Evolutionary conservation across 2,113 vertebrate species (phyloP).

Genomic region (Dipodomys stephensi): DNA sequence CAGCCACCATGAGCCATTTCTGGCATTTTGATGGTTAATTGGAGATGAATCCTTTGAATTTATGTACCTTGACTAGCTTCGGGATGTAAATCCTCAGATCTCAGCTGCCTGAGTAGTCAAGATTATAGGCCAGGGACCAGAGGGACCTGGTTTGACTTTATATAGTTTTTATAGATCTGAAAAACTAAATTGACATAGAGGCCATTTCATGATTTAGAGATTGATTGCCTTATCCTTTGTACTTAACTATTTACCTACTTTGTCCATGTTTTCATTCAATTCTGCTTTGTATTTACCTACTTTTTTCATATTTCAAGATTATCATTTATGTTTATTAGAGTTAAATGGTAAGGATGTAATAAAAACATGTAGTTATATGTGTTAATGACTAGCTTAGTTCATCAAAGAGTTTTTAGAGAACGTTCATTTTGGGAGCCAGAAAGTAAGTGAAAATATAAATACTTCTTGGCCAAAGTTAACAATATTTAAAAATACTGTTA

Average conservation of each 20-base stretch:
- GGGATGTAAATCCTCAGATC: too few relatives aligned
- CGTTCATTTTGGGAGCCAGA: not conserved
- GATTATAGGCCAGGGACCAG: too few relatives aligned
- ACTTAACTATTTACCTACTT: not conserved
- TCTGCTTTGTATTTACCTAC: conserved; percentile 12
- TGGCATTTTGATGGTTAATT: too few relatives aligned
- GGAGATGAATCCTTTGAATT: too few relatives aligned
- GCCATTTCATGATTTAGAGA: conserved; percentile 30
- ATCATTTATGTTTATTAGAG: not conserved
- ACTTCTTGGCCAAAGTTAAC: not conserved
- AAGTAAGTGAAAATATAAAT: conserved; percentile 29
- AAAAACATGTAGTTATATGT: not conserved
- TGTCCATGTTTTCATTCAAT: not conserved
- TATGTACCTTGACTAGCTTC: too few relatives aligned
- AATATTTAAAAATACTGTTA: not conserved
- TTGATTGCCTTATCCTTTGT: not conserved
- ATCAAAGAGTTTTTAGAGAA: not conserved
- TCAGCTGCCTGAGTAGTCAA: too few relatives aligned
- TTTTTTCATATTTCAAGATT: conserved; percentile 17
- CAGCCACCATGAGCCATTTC: too few relatives aligned
- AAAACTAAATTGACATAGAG: not conserved
- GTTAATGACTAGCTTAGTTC: conserved; percentile 4
- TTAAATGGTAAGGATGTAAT: conserved; percentile 19
- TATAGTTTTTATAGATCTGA: conserved; percentile 21
- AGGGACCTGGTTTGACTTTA: not conserved